Base-by-base conservation (phyloP, 2,113 vertebrate genomes). In the Peromyscus californicus region DNA sequence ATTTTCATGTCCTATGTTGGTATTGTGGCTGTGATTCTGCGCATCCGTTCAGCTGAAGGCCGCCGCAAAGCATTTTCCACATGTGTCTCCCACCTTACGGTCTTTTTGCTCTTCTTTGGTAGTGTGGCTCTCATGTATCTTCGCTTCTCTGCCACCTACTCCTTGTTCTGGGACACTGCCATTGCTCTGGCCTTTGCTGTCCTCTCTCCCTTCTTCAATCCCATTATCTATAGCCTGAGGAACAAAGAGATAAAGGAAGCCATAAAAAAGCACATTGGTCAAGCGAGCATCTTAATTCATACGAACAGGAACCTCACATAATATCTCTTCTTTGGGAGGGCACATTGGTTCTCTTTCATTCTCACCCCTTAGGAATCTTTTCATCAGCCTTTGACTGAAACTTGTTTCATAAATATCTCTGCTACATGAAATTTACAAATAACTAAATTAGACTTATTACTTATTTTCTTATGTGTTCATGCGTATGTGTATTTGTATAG, bases 201-300 rank as follows among this genome's bases (percentile, higher is more conserved):
- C 74, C 48, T 95, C 17, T 96, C 96, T 6, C 96, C 97, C 2
- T 90, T 97, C 67, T 97, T 97, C 54, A 98, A 98, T 70, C 96
- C 96, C 24, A 90, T 98, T 51, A 97, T 97, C 59, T 98, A 97
- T 4, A 97, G 95, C 79, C 90, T 97, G 74, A 93, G 97, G 39
- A 98, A 97, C 85, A 97, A 97, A 74, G 96, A 97, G 42, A 94
- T 97, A 80, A 98, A 97, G 79, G 96, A 96, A 54, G 93, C 96
- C 36, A 82, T 97, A 6, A 95, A 89, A 83, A 97, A 94, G 61
- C 93, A 96, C 65, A n/a, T 94, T 24, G 9, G 29, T 48, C 95
- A 92, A 67, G 26, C 45, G 12, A 91, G 76, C 36, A 12, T 65
- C 1, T 51, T 89, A 31, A 39, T 91, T 67, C 70, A 1, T 61